A percentile compares a stretch with the other conserved stretches of the same genome.
Conservation (phyloP, 2,888 invertebrate species). For the Diarsia rubi region DNA sequence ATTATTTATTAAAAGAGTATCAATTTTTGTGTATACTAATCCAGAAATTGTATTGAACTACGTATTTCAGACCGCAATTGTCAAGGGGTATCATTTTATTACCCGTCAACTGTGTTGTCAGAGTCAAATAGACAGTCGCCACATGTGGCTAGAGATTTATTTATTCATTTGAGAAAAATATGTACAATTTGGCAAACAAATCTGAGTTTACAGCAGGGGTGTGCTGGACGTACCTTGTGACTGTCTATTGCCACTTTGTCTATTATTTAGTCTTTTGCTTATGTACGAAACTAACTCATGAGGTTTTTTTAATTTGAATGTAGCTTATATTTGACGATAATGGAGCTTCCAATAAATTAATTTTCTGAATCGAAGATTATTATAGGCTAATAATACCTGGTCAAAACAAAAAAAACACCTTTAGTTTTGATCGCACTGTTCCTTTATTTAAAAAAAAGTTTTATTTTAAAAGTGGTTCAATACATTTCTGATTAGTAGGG, state of each 20-base stretch:
- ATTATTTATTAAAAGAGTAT: conserved; percentile 10
- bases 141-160: too few species aligned
- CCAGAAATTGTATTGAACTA: neutral
- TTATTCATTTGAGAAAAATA: too few species aligned
- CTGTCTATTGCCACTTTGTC: neutral
- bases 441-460: neutral
- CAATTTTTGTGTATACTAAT: conserved; percentile 11
- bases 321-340: too few species aligned
- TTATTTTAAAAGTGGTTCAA: neutral
- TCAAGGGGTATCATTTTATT: neutral
- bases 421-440: neutral
- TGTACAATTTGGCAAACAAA: too few species aligned
- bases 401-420: neutral
- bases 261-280: too few species aligned
- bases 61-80: neutral
- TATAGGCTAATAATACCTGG: too few species aligned
- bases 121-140: too few species aligned
- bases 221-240: conserved; percentile 3
- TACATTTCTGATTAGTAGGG: neutral
- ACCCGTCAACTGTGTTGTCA: neutral
- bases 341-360: too few species aligned
- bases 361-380: too few species aligned
- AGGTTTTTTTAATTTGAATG: too few species aligned
- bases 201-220: neutral
- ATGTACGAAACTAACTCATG: too few species aligned